Evolutionary conservation across 2,888 invertebrate species (phyloP), one percentile per base, ranked within the genome.

Genomic region (Imbricaverruca yamaguchii): DNA sequence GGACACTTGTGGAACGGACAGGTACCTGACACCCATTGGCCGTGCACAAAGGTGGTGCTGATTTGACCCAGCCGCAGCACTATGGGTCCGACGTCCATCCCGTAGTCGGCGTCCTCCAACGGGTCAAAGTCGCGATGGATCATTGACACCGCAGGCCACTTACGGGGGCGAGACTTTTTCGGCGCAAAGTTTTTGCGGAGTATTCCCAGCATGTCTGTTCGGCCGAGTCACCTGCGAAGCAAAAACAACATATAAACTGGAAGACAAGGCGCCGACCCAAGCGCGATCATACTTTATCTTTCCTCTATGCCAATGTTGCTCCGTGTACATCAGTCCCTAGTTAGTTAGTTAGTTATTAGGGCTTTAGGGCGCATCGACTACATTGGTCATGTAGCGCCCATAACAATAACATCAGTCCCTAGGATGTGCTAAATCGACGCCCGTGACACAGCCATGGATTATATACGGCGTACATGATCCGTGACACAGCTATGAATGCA

Each of bases 121-220:
- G 69, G 39, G 13, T 69, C 69, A 13, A 69, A 69, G 69, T 69
- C 69, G 12, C 69, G 69, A 15, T 69, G 25, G 3, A 69, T 39
- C 69, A 69, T 69, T 3, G 69, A 69, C 69, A 69, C 69, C 12
- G 69, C 25, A 11, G 69, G 69, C 69, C 69, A 69, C 69, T 69
- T 69, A 39, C 69, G 69, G 4, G 69, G 69, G 10, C 69, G 69
- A 9, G 69, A 69, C 69, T 69, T 69, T 21, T 69, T 69, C 8
- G 69, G 69, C 13, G 69, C 69, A 13, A 69, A 69, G 7, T 11
- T 11, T 13, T 15, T 25, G 12, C 69, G 69, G 3, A 69, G 69
- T 7, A 69, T 69, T 39, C 69, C 69, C 6, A 67, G 65, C 65
- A 67, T 67, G 10, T n/a, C 59, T 67, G 23, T 7, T 23, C 18